These are phyloP conservation scores for Linyphia triangularis DNA, from an alignment of 2,888 invertebrate species.

Conservation along the genomic window DNA sequence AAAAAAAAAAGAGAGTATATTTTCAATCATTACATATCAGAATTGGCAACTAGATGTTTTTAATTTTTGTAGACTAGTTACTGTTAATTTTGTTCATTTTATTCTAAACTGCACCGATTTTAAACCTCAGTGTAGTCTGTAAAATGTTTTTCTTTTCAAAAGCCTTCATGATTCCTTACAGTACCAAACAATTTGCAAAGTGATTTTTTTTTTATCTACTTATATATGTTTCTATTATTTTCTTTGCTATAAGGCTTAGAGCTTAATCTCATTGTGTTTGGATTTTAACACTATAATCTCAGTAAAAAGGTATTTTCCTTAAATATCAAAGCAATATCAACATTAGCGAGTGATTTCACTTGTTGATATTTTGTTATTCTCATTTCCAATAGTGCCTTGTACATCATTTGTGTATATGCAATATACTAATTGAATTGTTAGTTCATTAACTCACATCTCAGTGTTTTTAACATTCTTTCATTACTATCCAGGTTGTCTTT, in stretches of 20 bases:
- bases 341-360: background rate
- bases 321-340: background rate
- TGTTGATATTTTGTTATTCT: background rate
- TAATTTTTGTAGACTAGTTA: too few species aligned
- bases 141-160: too few species aligned
- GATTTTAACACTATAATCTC: background rate
- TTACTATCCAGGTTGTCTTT: background rate
- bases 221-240: too few species aligned
- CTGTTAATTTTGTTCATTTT: too few species aligned
- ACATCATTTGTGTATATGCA: background rate
- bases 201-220: too few species aligned
- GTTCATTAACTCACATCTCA: background rate
- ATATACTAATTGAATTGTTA: background rate
- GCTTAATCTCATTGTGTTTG: background rate
- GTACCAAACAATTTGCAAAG: too few species aligned
- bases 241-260: background rate
- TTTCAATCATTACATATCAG: too few species aligned
- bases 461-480: background rate
- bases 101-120: too few species aligned
- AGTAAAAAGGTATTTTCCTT: background rate
- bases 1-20: too few species aligned
- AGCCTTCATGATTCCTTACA: too few species aligned
- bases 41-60: too few species aligned
- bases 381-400: slow-evolving; percentile 37
- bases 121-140: too few species aligned